Percentiles rank a stretch among this genome's conserved stretches.
These are phyloP conservation scores for Lampris incognitus DNA, from an alignment of 2,113 vertebrate genomes.

Conservation along the genomic window DNA sequence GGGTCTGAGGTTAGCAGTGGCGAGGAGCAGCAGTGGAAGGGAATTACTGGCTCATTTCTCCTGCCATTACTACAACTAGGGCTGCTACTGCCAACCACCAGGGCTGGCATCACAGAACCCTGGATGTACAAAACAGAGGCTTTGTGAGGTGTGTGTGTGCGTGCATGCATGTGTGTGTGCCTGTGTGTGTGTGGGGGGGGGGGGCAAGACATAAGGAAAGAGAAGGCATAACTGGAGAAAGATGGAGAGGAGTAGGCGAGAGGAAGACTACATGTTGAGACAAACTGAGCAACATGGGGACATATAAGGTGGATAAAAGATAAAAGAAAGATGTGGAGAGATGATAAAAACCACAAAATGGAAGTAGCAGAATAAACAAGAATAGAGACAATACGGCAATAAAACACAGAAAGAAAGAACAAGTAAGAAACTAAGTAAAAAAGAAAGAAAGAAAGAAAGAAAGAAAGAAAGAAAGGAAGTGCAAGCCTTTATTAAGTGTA, in stretches of 20 bases:
- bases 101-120: conserved; percentile 17
- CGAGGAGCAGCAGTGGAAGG: conserved; percentile 49
- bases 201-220: too few relatives aligned
- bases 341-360: neutral
- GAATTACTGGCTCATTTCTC: conserved; percentile 55
- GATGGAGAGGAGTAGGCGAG: too few relatives aligned
- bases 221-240: too few relatives aligned
- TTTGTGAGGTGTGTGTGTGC: neutral
- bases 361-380: neutral
- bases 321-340: too few relatives aligned
- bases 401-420: neutral
- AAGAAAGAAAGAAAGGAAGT: neutral
- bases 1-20: conserved; percentile 62
- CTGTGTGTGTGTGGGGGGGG: too few relatives aligned
- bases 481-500: neutral
- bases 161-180: too few relatives aligned
- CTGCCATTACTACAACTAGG: conserved; percentile 44
- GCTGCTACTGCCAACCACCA: conserved; percentile 51
- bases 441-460: neutral
- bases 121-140: conserved; percentile 32
- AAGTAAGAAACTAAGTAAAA: neutral
- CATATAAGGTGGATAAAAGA: too few relatives aligned
- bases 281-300: too few relatives aligned
- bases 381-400: neutral
- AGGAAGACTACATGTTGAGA: too few relatives aligned